phyloP scores from a whole-genome alignment of 1,140 invertebrate genomes.

The Magallana angulata region DNA sequence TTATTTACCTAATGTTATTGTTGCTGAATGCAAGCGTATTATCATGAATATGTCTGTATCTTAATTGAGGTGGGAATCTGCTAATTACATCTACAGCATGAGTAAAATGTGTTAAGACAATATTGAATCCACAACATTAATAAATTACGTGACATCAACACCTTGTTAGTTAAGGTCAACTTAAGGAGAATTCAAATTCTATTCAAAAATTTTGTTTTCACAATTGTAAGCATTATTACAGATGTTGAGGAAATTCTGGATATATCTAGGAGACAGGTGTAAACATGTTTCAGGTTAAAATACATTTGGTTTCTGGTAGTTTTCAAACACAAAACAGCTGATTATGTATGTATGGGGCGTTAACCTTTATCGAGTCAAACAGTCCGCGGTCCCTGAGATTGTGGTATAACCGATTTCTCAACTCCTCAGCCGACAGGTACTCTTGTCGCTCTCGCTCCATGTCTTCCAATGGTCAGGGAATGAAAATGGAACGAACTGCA shows the following conservation, averaged over 20 bases:
- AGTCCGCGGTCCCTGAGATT: constrained; percentile 71
- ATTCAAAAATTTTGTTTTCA: not conserved
- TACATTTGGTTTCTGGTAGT: not conserved
- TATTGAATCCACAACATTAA: too few relatives aligned
- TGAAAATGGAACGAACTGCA: not conserved
- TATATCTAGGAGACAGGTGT: not conserved
- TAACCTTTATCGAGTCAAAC: constrained; percentile 74
- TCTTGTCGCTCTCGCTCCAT: constrained; percentile 69
- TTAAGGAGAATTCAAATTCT: too few relatives aligned
- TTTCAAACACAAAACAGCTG: not conserved
- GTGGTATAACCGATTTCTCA: constrained; percentile 72
- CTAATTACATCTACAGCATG: too few relatives aligned
- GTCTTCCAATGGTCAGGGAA: not conserved
- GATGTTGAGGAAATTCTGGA: not conserved
- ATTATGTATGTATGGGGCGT: not conserved
- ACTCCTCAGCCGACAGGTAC: constrained; percentile 72
- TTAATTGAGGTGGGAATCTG: too few relatives aligned
- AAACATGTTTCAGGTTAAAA: not conserved
- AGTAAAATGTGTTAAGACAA: too few relatives aligned
- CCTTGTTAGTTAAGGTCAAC: too few relatives aligned
- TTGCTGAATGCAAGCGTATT: too few relatives aligned
- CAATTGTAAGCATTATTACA: not conserved
- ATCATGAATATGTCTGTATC: too few relatives aligned
- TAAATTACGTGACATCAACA: too few relatives aligned
- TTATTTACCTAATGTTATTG: too few relatives aligned